Base-by-base conservation (phyloP, 2,797 vertebrate genomes). In the Paedocypris micromegethes region DNA sequence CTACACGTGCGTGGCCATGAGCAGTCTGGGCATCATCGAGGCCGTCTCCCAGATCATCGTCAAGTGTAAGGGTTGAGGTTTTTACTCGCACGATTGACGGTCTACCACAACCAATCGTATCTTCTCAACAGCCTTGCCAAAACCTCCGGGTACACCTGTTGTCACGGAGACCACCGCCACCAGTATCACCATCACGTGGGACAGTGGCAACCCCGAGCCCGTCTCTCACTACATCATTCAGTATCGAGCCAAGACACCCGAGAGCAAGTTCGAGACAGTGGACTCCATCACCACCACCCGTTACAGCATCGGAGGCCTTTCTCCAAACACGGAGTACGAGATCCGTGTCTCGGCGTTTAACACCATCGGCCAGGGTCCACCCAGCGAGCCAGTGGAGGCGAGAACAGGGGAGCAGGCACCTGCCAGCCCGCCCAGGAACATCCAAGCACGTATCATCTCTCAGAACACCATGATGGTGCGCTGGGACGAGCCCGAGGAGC, bases 1-100 rank as follows among this genome's bases (percentile, higher is more conserved):
- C 89, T 98, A 99, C 86, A 99, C 97, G 1, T 99, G 97, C 0
- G 96, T 99, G 82, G 97, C 97, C 85, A 98, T 99, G 96, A 98
- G 96, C 86, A 98, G 95, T 74, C 91, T 99, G 79, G 97, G 97
- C 46, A 96, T 99, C 82, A 99, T 99, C 3, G 96, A 99, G 61
- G 92, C 94, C 0, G 93, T 95, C 64, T 93, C 96, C 0, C 96
- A 99, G 85, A 97, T 99, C 91, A 97, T 93, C 2, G 97, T 99
- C 83, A 99, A 99, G 89, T 97, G 96, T 98, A 90, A 96, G 95
- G 64, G 51, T 9, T 9, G 58, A 7, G 39, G 45, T 49, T 23
- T 23, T 23, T n/a, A 48, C 9, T 45, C n/a, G 5, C 7, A 9
- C 37, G 48, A 48, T 52, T 37, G 45, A 8, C 60, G 42, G 57